Conservation (phyloP, 2,113 vertebrate genomes). For the Tetrax tetrax region DNA sequence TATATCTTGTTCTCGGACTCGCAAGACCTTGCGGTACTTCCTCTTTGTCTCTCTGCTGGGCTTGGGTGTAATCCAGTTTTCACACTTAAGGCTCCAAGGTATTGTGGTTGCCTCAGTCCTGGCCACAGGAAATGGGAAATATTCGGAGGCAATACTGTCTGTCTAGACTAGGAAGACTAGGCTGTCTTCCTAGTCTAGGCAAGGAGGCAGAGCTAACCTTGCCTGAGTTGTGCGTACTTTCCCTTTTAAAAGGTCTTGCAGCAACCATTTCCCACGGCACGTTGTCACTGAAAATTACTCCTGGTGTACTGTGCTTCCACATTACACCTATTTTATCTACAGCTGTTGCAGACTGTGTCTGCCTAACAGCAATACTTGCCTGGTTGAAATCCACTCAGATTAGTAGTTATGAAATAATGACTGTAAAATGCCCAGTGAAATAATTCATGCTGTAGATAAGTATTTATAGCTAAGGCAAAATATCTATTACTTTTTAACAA, state of each 20-base stretch:
- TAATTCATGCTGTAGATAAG: background rate
- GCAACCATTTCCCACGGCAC: background rate
- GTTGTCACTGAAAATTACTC: background rate
- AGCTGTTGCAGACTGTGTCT: accelerated
- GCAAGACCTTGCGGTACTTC: background rate
- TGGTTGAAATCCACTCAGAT: background rate
- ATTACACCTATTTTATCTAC: background rate
- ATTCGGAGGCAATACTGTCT: background rate
- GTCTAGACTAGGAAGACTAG: no score
- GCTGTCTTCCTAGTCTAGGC: background rate
- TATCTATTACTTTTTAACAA: background rate
- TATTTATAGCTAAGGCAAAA: background rate
- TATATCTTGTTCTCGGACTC: background rate
- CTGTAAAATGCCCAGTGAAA: background rate
- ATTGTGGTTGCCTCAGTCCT: background rate
- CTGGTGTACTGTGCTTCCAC: background rate
- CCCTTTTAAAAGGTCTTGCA: background rate
- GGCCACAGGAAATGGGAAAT: background rate
- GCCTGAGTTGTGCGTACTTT: background rate
- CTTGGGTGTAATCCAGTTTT: background rate
- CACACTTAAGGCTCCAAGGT: background rate
- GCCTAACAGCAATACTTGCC: background rate
- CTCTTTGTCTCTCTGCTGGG: background rate
- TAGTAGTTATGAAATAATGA: background rate
- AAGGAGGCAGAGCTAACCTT: background rate